phyloP scores from a whole-genome alignment of 2,888 invertebrate genomes.

The Enchytraeus crypticus region DNA sequence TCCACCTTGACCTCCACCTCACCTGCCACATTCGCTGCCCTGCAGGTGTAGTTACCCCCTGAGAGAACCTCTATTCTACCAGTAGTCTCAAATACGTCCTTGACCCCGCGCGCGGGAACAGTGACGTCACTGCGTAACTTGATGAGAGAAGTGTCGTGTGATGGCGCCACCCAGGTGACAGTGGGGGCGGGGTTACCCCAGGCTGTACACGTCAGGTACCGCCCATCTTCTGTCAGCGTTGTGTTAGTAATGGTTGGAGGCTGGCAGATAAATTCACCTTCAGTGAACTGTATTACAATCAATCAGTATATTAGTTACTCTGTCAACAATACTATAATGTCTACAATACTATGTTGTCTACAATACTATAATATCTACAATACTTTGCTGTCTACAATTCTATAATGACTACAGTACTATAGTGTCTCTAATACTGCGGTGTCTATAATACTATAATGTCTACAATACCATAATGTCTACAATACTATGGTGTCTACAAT shows the following conservation, averaged over 20 bases:
- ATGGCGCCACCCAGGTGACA: constrained; percentile 21
- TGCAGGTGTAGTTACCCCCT: constrained; percentile 26
- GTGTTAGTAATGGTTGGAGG: constrained; percentile 24
- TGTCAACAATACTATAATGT: too few species aligned
- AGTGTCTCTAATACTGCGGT: too few species aligned
- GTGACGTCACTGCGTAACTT: neutral
- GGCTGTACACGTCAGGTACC: constrained; percentile 22
- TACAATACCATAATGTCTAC: too few species aligned
- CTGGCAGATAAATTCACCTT: constrained; percentile 22
- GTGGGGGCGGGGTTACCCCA: constrained; percentile 26
- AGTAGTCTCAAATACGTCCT: constrained; percentile 12
- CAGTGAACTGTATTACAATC: constrained; percentile 12
- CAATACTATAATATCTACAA: too few species aligned
- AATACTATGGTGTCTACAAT: too few species aligned
- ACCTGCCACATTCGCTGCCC: constrained; percentile 19
- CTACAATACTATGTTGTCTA: too few species aligned
- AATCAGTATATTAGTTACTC: too few species aligned
- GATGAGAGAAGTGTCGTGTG: constrained; percentile 3
- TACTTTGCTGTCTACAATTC: too few species aligned
- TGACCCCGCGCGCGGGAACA: constrained; percentile 1
- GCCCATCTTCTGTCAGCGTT: constrained; percentile 17
- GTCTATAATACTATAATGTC: too few species aligned
- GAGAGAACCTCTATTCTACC: constrained; percentile 14
- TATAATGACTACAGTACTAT: too few species aligned
- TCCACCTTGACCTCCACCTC: constrained; percentile 19